Evolutionary conservation across 92 coral and sea anemone species (phyloP), one percentile per base, ranked within the genome.

Genomic region (Phymanthus crucifer): DNA sequence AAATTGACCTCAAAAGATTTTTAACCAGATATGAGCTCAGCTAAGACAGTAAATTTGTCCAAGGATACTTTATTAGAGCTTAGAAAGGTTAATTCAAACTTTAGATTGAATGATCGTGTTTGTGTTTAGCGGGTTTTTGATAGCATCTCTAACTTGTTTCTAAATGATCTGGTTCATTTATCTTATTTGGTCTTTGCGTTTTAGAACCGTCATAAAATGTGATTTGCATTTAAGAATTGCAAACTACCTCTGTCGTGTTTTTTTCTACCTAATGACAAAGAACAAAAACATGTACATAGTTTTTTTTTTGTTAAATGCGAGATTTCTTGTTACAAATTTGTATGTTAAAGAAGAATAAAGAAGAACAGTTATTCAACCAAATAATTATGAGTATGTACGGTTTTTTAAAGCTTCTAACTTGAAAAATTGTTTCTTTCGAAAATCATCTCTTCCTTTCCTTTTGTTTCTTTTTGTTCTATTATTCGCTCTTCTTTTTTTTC

Each of bases 1-100:
- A 61, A 61, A 61, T 61, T 61, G 68, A 61, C 68, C 68, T 29
- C 68, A 27, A 29, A n/a, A 61, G 68, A 61, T 61, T 61, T 16
- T 61, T 61, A 61, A 61, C 68, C 14, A 27, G 68, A 61, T 61
- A 61, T 61, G 34, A 10, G 64, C 26, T 18, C 23, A 27, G 14
- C 68, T 29, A 61, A 12, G 17, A 16, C 68, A 61, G 34, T 12
- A 61, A 61, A 27, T 23, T 33, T 27, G 9, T 27, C 29, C 34
- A 18, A 26, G 68, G 68, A 24, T 24, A 61, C 68, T 61, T 61
- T 27, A 24, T 61, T 24, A 61, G n/a, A n/a, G n/a, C 17, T 34
- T 18, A 61, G 68, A 61, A 18, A 18, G 68, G 29, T 61, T 61
- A 34, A 23, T 54, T 54, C 64, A 19, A 19, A 19, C 64, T 54